A percentile compares a stretch with the other conserved stretches of the same genome.
These are phyloP conservation scores for Limnephilus marmoratus DNA, from an alignment of 2,888 invertebrate genomes.

Conservation along the genomic window DNA sequence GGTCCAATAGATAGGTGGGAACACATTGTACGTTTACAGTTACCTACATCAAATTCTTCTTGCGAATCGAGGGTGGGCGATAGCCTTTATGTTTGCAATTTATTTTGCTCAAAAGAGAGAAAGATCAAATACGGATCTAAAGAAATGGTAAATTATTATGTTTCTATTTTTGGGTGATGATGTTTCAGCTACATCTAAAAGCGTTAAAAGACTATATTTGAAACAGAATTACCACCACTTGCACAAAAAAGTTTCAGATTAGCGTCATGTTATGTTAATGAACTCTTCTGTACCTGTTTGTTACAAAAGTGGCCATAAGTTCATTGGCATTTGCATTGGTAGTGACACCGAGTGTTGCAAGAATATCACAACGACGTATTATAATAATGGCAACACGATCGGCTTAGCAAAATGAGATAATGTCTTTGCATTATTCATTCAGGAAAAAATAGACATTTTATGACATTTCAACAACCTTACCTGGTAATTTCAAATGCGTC, in stretches of 20 bases:
- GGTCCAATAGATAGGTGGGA: conserved; percentile 14
- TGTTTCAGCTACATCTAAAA: neutral
- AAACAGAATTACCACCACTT: neutral
- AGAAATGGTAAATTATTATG: neutral
- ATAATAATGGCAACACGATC: neutral
- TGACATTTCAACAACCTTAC: neutral
- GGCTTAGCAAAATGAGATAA: neutral
- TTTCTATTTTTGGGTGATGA: neutral
- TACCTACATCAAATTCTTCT: neutral
- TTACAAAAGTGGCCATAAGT: neutral
- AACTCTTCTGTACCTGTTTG: neutral
- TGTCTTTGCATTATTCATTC: neutral
- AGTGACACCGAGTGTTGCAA: neutral
- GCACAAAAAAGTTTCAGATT: neutral
- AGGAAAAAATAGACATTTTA: neutral
- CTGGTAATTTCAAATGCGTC: too few relatives aligned
- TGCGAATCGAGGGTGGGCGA: neutral
- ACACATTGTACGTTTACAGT: neutral
- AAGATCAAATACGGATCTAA: neutral
- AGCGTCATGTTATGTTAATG: neutral
- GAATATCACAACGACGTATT: neutral
- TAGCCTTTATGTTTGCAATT: neutral
- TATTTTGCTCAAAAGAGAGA: neutral
- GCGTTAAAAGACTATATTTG: neutral
- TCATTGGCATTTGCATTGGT: neutral